Conservation (phyloP, 35 echinoderm and acorn worm genomes). For the Ophioderma brevispina region DNA sequence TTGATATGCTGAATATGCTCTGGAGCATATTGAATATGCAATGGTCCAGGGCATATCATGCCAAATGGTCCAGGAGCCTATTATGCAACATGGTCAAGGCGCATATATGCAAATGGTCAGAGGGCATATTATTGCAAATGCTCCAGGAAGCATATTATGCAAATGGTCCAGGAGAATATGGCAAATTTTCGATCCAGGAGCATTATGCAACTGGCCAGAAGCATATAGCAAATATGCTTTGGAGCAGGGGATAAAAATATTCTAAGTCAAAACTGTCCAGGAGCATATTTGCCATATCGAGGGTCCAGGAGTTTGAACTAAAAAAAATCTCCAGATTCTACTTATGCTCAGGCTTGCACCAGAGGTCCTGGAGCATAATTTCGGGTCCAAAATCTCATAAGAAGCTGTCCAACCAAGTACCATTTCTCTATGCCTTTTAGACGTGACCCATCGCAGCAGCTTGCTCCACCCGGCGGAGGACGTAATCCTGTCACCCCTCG, state of each 20-base stretch:
- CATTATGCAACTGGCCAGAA: background rate
- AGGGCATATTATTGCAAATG: background rate
- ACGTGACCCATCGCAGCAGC: conserved; percentile 87
- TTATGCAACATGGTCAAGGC: too few species aligned
- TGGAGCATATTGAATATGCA: background rate
- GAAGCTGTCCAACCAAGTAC: background rate
- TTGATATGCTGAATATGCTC: background rate
- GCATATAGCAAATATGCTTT: background rate
- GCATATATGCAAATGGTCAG: too few species aligned
- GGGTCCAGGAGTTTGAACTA: background rate
- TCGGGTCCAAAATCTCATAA: background rate
- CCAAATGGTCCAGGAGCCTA: too few species aligned
- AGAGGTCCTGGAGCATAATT: background rate
- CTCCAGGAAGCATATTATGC: background rate
- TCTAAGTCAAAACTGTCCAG: background rate
- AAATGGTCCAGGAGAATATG: background rate
- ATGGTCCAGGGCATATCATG: background rate
- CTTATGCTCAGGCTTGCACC: background rate
- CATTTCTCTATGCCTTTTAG: conserved; percentile 37
- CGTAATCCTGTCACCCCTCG: conserved; percentile 98
- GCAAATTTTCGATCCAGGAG: too few species aligned
- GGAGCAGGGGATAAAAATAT: background rate
- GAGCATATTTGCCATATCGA: background rate
- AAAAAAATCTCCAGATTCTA: background rate
- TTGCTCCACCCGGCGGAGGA: conserved; percentile 95